phyloP scores from a whole-genome alignment of 2,797 vertebrate species.

The Chloroceryle amazona region DNA sequence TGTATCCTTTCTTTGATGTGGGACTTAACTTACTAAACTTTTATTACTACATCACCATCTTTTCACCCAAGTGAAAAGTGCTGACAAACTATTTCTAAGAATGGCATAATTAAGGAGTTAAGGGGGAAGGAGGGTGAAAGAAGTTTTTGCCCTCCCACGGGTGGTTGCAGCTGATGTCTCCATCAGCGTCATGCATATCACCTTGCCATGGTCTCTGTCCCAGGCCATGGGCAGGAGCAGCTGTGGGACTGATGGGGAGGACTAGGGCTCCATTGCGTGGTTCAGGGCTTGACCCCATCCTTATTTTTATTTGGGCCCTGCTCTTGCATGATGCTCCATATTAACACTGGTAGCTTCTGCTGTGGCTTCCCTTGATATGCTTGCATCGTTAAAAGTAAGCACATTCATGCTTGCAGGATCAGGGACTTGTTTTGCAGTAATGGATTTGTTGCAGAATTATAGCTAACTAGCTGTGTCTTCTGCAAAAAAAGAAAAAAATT shows the following conservation, averaged over 20 bases:
- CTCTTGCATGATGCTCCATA: neutral
- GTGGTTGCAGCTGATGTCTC: neutral
- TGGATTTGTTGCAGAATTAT: constrained; percentile 71
- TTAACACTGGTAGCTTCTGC: neutral
- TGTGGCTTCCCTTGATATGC: neutral
- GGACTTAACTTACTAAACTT: neutral
- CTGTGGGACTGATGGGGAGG: neutral
- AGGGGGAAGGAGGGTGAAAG: neutral
- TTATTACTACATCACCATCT: neutral
- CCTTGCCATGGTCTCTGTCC: neutral
- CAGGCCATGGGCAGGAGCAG: neutral
- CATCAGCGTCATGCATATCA: neutral
- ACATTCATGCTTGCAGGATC: constrained; percentile 21
- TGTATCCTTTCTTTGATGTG: neutral
- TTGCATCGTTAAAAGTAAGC: neutral
- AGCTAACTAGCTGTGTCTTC: constrained; percentile 64
- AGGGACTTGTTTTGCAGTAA: constrained; percentile 63
- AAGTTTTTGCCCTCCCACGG: neutral
- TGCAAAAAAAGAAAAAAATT: constrained; percentile 17
- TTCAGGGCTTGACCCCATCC: neutral
- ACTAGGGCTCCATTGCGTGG: accelerated
- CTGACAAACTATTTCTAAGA: neutral
- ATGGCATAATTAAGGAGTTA: neutral
- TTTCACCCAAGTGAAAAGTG: neutral
- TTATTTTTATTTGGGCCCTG: neutral